Evolutionary conservation across 1,140 invertebrate genomes (phyloP).

Genomic region (Aphidius gifuensis): DNA sequence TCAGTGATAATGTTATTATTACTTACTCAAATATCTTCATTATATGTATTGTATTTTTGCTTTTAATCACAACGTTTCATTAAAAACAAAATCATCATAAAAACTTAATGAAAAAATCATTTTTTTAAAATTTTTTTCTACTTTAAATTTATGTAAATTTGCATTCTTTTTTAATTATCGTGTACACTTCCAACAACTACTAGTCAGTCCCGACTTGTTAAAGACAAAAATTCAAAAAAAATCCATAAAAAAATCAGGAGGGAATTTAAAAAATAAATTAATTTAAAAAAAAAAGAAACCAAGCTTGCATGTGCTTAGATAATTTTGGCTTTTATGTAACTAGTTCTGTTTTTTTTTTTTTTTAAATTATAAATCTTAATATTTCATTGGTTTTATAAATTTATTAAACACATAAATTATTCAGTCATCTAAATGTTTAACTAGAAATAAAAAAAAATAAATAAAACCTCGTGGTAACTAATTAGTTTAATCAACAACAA

Average conservation of each 20-base stretch:
- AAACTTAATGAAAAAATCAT: too few species aligned
- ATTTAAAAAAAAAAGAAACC: conserved; percentile 28
- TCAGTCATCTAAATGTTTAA: too few species aligned
- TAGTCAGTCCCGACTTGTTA: conserved; percentile 51
- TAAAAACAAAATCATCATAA: too few species aligned
- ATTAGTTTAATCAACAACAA: too few species aligned
- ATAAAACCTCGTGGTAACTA: too few species aligned
- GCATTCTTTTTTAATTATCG: too few species aligned
- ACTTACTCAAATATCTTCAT: not conserved
- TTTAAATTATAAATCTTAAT: too few species aligned
- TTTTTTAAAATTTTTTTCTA: conserved; percentile 8
- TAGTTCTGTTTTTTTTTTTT: conserved; percentile 27
- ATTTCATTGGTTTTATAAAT: too few species aligned
- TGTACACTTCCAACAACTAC: conserved; percentile 50
- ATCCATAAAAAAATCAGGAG: conserved; percentile 7
- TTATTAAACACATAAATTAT: too few species aligned
- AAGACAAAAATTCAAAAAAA: conserved; percentile 1
- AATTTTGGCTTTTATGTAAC: conserved; percentile 44
- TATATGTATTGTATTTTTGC: not conserved
- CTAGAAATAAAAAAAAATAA: too few species aligned
- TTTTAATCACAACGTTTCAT: not conserved
- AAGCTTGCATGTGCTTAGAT: conserved; percentile 48
- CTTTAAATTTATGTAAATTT: too few species aligned
- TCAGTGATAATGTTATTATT: not conserved
- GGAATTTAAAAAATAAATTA: conserved; percentile 8